Evolutionary conservation across 1,140 invertebrate species (phyloP).

Genomic region (Hermetia illucens): DNA sequence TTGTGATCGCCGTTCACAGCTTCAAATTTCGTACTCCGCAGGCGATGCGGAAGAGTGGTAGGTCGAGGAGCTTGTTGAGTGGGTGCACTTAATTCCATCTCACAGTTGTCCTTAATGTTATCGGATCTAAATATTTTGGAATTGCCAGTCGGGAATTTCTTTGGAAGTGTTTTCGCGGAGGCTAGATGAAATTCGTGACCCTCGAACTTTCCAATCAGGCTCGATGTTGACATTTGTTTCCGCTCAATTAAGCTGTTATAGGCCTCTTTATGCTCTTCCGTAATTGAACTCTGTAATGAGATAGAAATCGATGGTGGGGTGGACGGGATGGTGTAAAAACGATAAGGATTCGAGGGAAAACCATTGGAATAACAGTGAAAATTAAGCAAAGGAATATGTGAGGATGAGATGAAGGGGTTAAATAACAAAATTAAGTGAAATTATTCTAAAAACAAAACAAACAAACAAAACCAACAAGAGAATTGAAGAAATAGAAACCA

Average conservation of each 20-base stretch:
- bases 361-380: conserved; percentile 22
- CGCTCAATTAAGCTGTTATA: conserved; percentile 82
- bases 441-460: conserved; percentile 22
- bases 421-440: conserved; percentile 12
- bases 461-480: not conserved
- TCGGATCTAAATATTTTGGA: not conserved
- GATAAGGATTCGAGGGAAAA: conserved; percentile 12
- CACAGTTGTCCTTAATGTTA: not conserved
- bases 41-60: conserved; percentile 23
- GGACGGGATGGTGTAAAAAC: conserved; percentile 21
- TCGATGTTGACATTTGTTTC: conserved; percentile 21
- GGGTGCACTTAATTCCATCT: conserved; percentile 4
- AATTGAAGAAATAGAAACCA: conserved; percentile 15
- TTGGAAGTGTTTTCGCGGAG: conserved; percentile 16
- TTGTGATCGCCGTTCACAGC: not conserved
- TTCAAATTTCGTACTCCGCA: conserved; percentile 6
- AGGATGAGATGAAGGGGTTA: too few species aligned
- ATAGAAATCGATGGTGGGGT: conserved; percentile 14
- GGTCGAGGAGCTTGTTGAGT: conserved; percentile 19
- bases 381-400: too few species aligned
- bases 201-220: conserved; percentile 20
- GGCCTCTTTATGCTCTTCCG: conserved; percentile 74
- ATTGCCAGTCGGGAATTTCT: conserved; percentile 7
- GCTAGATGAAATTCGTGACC: conserved; percentile 24
- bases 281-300: conserved; percentile 49